Conservation (phyloP, 1,140 invertebrate genomes). For the Nasonia vitripennis region DNA sequence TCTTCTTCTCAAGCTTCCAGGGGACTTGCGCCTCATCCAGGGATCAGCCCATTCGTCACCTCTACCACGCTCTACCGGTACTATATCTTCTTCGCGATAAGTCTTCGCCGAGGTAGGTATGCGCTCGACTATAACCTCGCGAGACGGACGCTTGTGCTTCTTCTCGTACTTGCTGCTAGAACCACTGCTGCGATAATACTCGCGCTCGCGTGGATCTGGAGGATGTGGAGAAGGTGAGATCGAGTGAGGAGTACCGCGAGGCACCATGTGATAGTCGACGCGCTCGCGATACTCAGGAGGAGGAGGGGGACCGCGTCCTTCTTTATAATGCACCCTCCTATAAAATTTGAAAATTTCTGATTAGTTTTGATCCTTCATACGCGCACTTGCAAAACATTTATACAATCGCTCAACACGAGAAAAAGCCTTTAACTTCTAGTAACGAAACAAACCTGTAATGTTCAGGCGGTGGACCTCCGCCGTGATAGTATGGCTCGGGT, state of each 20-base stretch:
- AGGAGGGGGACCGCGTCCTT: constrained; percentile 59
- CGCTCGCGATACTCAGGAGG: constrained; percentile 68
- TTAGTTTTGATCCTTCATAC: constrained; percentile 5
- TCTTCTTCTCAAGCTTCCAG: constrained; percentile 71
- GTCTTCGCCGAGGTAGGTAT: constrained; percentile 77
- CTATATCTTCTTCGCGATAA: constrained; percentile 69
- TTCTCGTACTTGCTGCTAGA: constrained; percentile 71
- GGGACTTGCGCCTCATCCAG: constrained; percentile 89
- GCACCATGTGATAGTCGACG: constrained; percentile 68
- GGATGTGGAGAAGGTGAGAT: constrained; percentile 67
- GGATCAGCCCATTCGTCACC: constrained; percentile 95
- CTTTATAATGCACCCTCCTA: constrained; percentile 72
- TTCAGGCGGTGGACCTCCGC: constrained; percentile 60
- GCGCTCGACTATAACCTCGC: constrained; percentile 87
- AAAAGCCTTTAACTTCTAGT: background rate
- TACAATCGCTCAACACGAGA: background rate
- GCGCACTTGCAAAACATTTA: background rate
- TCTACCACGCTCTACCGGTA: constrained; percentile 72
- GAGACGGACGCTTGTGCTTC: constrained; percentile 80
- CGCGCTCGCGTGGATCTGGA: constrained; percentile 71
- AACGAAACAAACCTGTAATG: constrained; percentile 66
- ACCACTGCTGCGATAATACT: constrained; percentile 62
- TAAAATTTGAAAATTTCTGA: background rate
- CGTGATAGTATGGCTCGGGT: constrained; percentile 67
- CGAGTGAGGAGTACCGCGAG: constrained; percentile 65